Evolutionary conservation across 2,797 vertebrate genomes (phyloP).

Genomic region (Enteromius radiatus): DNA sequence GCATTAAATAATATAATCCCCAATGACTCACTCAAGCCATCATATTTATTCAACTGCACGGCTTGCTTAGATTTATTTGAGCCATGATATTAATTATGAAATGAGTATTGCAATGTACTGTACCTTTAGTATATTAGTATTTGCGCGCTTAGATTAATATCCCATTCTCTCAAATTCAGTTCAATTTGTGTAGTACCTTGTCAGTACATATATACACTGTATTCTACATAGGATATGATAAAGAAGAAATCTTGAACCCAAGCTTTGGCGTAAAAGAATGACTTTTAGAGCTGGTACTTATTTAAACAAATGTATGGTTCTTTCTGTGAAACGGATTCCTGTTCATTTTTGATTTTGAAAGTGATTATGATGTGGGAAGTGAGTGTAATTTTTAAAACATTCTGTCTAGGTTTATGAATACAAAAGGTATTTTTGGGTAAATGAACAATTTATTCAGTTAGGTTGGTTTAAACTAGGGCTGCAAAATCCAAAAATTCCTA

Average conservation of each 20-base stretch:
- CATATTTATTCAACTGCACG: conserved; percentile 23
- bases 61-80: conserved; percentile 23
- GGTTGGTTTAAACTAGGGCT: background rate
- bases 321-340: background rate
- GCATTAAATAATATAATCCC: conserved; percentile 40
- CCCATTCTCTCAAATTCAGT: background rate
- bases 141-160: conserved; percentile 7
- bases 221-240: background rate
- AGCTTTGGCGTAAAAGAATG: background rate
- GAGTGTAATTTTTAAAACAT: background rate
- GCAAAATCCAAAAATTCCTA: background rate
- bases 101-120: background rate
- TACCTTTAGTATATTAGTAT: conserved; percentile 5
- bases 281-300: background rate
- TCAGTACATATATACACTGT: background rate
- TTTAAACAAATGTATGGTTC: background rate
- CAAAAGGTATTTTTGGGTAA: background rate
- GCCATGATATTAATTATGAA: conserved; percentile 38
- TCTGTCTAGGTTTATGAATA: background rate
- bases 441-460: background rate
- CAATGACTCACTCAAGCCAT: conserved; percentile 30
- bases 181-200: background rate
- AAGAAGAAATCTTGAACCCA: background rate
- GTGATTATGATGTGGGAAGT: background rate
- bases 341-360: background rate